Evolutionary conservation across 1,140 invertebrate species (phyloP).

Genomic region (Agrypnia vestita): DNA sequence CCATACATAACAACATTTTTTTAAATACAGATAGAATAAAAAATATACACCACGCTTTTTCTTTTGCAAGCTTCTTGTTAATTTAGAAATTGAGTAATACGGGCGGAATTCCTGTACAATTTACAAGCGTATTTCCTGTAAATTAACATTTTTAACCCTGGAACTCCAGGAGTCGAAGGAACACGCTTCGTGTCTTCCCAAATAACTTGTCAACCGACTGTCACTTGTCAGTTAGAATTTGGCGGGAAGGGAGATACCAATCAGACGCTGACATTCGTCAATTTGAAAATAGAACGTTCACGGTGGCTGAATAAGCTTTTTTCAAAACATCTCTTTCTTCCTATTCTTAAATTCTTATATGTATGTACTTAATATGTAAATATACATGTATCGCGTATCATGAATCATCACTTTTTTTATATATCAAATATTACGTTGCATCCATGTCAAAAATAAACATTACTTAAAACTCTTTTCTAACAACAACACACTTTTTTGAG

Average conservation of each 20-base stretch:
- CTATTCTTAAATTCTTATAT: no score
- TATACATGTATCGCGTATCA: no score
- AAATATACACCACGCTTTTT: no score
- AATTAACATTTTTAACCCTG: constrained; percentile 53
- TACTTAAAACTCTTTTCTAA: no score
- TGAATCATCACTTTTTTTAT: no score
- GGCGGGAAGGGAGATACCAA: constrained; percentile 32
- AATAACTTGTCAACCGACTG: constrained; percentile 34
- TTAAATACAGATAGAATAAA: no score
- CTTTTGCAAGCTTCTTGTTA: background rate
- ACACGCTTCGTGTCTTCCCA: constrained; percentile 23
- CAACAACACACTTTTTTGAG: no score
- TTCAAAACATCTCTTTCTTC: background rate
- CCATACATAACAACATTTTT: no score
- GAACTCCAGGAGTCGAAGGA: background rate
- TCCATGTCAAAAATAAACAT: no score
- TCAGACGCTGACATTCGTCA: constrained; percentile 28
- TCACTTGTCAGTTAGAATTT: constrained; percentile 37
- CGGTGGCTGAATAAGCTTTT: constrained; percentile 36
- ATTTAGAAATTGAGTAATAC: constrained; percentile 15
- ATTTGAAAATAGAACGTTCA: constrained; percentile 40
- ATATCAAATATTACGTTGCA: no score
- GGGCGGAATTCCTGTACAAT: constrained; percentile 2
- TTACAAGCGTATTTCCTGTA: constrained; percentile 29
- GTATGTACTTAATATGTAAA: no score